phyloP scores from a whole-genome alignment of 2,888 invertebrate genomes.

The Melitaea athalia region DNA sequence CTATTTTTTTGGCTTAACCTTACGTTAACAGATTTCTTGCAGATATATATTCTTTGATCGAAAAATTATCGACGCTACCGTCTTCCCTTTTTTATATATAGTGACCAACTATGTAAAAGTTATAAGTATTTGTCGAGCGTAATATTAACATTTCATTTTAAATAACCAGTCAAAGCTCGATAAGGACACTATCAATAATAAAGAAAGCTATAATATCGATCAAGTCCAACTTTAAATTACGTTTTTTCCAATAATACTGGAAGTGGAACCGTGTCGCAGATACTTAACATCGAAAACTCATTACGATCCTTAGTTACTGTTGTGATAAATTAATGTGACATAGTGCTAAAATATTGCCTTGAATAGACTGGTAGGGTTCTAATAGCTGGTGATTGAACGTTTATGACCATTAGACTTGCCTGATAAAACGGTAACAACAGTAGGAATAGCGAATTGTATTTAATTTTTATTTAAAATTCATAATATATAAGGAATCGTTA shows the following conservation, averaged over 20 bases:
- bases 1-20: too few species aligned
- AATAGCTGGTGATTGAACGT: slow-evolving; percentile 69
- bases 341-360: slow-evolving; percentile 15
- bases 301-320: slow-evolving; percentile 6
- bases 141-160: too few species aligned
- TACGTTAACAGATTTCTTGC: too few species aligned
- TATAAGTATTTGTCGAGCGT: too few species aligned
- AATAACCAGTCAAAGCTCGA: too few species aligned
- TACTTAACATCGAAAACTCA: neutral
- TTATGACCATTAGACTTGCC: slow-evolving; percentile 25
- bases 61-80: too few species aligned
- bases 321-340: slow-evolving; percentile 6
- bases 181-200: neutral
- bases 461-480: neutral
- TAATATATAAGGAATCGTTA: too few species aligned
- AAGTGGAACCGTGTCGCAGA: neutral
- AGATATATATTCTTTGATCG: too few species aligned
- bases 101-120: too few species aligned
- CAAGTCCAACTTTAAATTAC: neutral
- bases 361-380: slow-evolving; percentile 47
- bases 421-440: slow-evolving; percentile 1
- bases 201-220: neutral
- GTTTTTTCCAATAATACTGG: neutral
- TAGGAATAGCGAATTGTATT: slow-evolving; percentile 16
- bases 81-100: too few species aligned